phyloP scores from a whole-genome alignment of 1,140 invertebrate species.

The Oscheius sp. region DNA sequence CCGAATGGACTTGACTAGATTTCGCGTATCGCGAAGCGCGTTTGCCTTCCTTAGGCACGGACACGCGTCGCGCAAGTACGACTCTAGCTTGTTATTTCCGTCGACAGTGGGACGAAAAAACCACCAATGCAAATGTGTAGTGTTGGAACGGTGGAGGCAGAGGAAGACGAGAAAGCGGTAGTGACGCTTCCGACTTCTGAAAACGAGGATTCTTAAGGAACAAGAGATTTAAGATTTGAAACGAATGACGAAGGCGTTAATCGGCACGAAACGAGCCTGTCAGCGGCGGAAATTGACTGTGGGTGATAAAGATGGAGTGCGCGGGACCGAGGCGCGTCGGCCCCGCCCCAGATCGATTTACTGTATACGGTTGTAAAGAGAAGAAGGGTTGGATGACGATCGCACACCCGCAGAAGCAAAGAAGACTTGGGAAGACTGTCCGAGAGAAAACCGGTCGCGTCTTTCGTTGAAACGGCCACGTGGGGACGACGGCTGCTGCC shows the following conservation, averaged over 20 bases:
- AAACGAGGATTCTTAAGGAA: background rate
- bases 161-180: background rate
- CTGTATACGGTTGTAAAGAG: slow-evolving; percentile 7
- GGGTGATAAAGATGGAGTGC: background rate
- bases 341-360: background rate
- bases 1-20: too few species aligned
- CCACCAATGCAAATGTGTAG: too few species aligned
- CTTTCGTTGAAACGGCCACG: slow-evolving; percentile 10
- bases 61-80: background rate
- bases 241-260: background rate
- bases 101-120: slow-evolving; percentile 3
- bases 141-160: background rate
- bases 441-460: slow-evolving; percentile 5
- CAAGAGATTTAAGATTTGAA: background rate
- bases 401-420: background rate
- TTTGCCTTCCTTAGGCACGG: background rate
- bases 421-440: background rate
- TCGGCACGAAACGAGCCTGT: background rate
- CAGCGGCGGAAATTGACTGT: background rate
- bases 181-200: background rate
- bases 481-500: too few species aligned
- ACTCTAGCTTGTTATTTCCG: background rate
- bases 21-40: background rate
- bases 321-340: background rate
- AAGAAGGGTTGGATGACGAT: background rate